Base-by-base conservation (phyloP, 2,888 invertebrate species). In the Cerceris rybyensis region DNA sequence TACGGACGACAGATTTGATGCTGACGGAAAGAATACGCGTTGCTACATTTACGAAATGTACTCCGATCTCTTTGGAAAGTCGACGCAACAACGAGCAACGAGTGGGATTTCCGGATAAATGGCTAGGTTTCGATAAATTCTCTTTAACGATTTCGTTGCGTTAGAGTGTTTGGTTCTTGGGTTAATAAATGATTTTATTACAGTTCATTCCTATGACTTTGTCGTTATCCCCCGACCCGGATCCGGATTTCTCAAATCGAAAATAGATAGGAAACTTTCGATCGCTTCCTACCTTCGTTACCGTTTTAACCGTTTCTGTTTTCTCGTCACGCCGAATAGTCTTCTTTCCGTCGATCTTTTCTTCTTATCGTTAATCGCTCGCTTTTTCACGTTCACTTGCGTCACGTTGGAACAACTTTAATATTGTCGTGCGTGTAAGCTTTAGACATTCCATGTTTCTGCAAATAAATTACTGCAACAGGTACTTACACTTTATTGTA, bases 121-220 rank as follows among this genome's bases (percentile, higher is more conserved):
- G 1, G 11, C 9, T 14, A 7, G 49, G 43, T 43, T 42, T 41
- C 41, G 59, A 41, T 50, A 58, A 52, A 58, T 49, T 59, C 50
- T 16, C 41, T 11, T 16, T 8, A 59, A 68, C 58, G 7, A 39
- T 59, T 54, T 66, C n/a, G 42, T 58, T 57, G 17, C 17, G 52
- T 14, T 52, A 4, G 16, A 39, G 43, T 8, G 39, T 11, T 9
- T 42, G 17, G 28, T 66, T 58, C 52, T 39, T 54, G 59, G 43
- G 39, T 72, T 72, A 61, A 67, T 63, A 72, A 72, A 63, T 28
- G 52, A 57, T 61, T 71, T 67, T 28, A 63, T 67, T 57, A 67
- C 67, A 66, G 61, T 67, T 70, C 59, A 66, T 57, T 65, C 52
- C 66, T 57, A 43, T 55, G 66, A 72, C 64, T 70, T 66, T 65